Conservation (phyloP, 2,888 invertebrate genomes). For the Trichopria drosophilae region DNA sequence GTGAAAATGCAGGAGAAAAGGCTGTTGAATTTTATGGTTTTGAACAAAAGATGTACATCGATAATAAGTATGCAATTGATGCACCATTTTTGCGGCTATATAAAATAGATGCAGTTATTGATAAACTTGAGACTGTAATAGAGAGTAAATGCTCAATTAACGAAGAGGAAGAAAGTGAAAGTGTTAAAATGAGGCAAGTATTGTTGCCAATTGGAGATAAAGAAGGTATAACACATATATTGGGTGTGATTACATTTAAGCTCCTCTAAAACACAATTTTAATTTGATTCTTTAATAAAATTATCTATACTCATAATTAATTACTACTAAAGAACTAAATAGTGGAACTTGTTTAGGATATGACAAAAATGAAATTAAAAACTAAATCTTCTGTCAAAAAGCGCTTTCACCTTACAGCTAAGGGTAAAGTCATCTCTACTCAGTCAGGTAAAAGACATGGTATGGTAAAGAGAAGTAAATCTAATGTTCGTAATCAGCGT, state of each 20-base stretch:
- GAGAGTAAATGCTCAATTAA: conserved; percentile 14
- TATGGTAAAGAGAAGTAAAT: conserved; percentile 12
- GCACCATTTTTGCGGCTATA: conserved; percentile 16
- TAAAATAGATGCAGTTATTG: conserved; percentile 16
- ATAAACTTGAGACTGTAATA: conserved; percentile 16
- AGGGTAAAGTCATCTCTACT: conserved; percentile 16
- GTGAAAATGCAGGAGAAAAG: conserved; percentile 22
- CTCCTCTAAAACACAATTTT: conserved; percentile 16
- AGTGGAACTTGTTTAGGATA: conserved; percentile 15
- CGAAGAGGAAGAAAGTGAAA: conserved; percentile 17
- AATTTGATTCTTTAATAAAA: conserved; percentile 19
- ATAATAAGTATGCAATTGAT: conserved; percentile 18
- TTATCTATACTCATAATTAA: conserved; percentile 16
- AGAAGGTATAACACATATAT: conserved; percentile 18
- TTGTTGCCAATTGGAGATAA: conserved; percentile 16
- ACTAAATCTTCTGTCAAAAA: conserved; percentile 16
- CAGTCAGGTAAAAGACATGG: conserved; percentile 13
- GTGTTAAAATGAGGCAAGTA: conserved; percentile 18
- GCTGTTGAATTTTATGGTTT: conserved; percentile 19
- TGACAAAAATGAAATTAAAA: conserved; percentile 18
- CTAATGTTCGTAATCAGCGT: conserved; percentile 13
- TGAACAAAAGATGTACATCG: conserved; percentile 14
- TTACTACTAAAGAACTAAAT: conserved; percentile 17
- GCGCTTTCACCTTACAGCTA: conserved; percentile 17
- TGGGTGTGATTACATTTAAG: conserved; percentile 16